Evolutionary conservation across 2,888 invertebrate genomes (phyloP), one percentile per base, ranked within the genome.

Genomic region (Phengaris arion): DNA sequence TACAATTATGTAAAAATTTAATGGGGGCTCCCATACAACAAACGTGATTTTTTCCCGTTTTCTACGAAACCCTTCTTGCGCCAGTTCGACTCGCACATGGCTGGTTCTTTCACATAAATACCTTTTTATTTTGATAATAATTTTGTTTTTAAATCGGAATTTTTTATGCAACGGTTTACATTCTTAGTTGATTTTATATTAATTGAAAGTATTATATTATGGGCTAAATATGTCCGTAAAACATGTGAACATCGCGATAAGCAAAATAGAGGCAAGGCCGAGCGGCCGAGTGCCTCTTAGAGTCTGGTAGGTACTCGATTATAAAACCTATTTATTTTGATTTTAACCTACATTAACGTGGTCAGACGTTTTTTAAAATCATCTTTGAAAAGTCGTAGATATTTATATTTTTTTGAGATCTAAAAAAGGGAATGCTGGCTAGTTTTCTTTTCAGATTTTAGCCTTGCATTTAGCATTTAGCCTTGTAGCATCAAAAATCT

Each of bases 301-400:
- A 46, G 2, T 22, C 5, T n/a, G n/a, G n/a, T n/a, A n/a, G 48
- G 69, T 69, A 22, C 52, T 52, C 54, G 54, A 72, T 72, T 22
- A 72, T 35, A 72, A 51, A 12, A 15, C 22, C 13, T 52, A 54
- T 72, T 72, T 72, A 54, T 35, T 72, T 72, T 72, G 54, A 12
- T 72, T 52, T 72, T 52, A 72, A 72, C 72, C 52, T 72, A 72
- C 15, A 35, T 72, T 22, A 0, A 68, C 13, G 22, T 51, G 51
- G 51, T 72, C 22, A 64, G 35, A 35, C 4, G 10, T 22, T 57
- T 54, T 15, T 2, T n/a, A 10, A 59, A 59, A 9, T 59, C 22
- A 3, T 3, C 22, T 59, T 52, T 52, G 52, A 52, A 52, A 8
- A 9, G 12, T 8, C 35, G 35, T 35, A 35, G 35, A 1, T 35